Evolutionary conservation across 1,140 invertebrate species (phyloP), one percentile per base, ranked within the genome.

Genomic region (Lordiphosa mommai): DNA sequence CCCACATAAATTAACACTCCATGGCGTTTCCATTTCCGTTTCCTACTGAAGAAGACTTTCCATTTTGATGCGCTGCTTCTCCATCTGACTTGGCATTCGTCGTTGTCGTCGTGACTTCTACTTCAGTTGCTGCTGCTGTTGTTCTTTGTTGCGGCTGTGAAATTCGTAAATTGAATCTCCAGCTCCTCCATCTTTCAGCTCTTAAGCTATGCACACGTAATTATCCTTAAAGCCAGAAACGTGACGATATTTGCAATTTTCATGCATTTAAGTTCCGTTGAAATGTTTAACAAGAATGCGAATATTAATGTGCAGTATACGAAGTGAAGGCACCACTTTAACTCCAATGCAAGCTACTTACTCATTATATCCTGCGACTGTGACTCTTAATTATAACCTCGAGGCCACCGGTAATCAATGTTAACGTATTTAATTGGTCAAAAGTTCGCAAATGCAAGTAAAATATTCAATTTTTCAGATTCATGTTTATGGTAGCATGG

Each of bases 1-100:
- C 76, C 76, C 76, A 80, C 76, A 80, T 80, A 82, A 82, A 76
- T 80, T 73, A 79, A 55, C 73, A 72, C 61, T 33, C 29, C 38
- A 27, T 38, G 53, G 48, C 36, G 37, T 53, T 79, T 73, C 59
- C 73, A 57, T 60, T 59, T 69, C 48, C 53, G 43, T 27, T 48
- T 67, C 47, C 47, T 23, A 29, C 10, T 4, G 12, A 23, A 4
- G 27, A 48, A 36, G 23, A 50, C 70, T 63, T 74, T 73, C 53
- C 52, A 47, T 73, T 68, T 73, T 74, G 14, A 4, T 38, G 5
- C 17, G 12, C 36, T 5, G 10, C 12, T 53, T n/a, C n/a, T n/a
- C 9, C 13, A 38, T 6, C 14, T 8, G 29, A 41, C 32, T 38
- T 44, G 14, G 36, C 36, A 36, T 27, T 66, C 27, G n/a, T 33